These are phyloP conservation scores for Parauchenoglanis punctatus DNA, from an alignment of 2,797 vertebrate genomes.

Conservation along the genomic window DNA sequence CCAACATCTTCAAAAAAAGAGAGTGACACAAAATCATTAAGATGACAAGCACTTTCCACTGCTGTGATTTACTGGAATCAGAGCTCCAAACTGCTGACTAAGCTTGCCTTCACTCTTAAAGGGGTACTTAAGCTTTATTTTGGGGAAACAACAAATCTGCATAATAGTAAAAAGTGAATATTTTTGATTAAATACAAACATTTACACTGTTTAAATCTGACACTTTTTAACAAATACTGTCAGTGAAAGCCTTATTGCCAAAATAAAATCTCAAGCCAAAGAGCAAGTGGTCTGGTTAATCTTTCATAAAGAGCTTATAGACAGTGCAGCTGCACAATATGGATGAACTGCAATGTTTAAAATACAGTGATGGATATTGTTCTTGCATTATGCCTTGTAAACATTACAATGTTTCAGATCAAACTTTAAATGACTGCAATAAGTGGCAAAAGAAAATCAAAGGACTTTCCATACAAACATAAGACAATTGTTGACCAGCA, in stretches of 20 bases:
- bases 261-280: background rate
- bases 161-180: background rate
- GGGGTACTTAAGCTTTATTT: background rate
- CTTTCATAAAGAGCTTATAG: background rate
- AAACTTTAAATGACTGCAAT: background rate
- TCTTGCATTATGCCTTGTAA: background rate
- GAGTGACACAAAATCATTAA: conserved; percentile 5
- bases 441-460: background rate
- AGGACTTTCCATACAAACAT: background rate
- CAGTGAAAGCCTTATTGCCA: background rate
- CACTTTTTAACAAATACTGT: background rate
- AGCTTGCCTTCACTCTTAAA: background rate
- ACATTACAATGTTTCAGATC: background rate
- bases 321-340: background rate
- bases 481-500: background rate
- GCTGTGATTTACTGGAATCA: background rate
- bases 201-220: background rate
- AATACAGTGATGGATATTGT: background rate
- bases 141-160: background rate
- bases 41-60: conserved; percentile 17
- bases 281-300: background rate
- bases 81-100: background rate
- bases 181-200: background rate
- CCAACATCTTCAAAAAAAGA: background rate
- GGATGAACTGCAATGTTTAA: background rate